Percentiles rank a stretch among this genome's conserved stretches.
Conservation (phyloP, 2,113 vertebrate genomes). For the Agapornis roseicollis region DNA sequence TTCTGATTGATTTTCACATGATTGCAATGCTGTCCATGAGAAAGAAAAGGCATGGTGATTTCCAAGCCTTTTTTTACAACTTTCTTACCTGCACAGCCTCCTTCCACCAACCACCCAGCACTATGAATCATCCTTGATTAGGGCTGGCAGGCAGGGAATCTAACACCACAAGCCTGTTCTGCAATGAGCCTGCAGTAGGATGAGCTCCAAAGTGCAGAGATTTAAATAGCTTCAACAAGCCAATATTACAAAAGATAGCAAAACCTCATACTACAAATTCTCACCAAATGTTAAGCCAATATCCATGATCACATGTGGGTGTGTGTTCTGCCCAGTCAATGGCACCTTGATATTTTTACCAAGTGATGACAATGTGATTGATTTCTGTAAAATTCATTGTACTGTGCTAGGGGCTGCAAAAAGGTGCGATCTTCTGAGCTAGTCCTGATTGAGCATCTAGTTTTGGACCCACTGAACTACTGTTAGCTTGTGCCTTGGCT, state of each 20-base stretch:
- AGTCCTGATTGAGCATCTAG: fast-evolving
- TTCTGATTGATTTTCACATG: neutral
- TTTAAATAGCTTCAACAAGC: neutral
- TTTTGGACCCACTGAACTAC: neutral
- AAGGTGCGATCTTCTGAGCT: neutral
- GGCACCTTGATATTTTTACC: neutral
- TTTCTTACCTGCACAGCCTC: neutral
- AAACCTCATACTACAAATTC: neutral
- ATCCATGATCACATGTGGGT: fast-evolving
- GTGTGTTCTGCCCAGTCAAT: neutral
- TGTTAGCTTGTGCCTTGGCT: no score
- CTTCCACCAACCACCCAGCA: neutral
- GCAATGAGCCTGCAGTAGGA: neutral
- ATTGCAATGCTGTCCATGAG: neutral
- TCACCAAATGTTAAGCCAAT: neutral
- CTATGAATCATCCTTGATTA: neutral
- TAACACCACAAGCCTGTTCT: neutral
- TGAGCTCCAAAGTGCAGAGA: fast-evolving
- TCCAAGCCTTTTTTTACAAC: neutral
- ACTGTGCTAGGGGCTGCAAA: neutral
- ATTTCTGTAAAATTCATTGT: neutral
- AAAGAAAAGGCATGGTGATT: neutral
- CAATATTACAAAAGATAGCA: neutral
- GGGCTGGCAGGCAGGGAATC: neutral
- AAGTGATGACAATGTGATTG: neutral